Percentiles rank a stretch among this genome's conserved stretches.
Evolutionary conservation across 2,113 vertebrate genomes (phyloP).

Genomic region (Halichoeres trimaculatus): DNA sequence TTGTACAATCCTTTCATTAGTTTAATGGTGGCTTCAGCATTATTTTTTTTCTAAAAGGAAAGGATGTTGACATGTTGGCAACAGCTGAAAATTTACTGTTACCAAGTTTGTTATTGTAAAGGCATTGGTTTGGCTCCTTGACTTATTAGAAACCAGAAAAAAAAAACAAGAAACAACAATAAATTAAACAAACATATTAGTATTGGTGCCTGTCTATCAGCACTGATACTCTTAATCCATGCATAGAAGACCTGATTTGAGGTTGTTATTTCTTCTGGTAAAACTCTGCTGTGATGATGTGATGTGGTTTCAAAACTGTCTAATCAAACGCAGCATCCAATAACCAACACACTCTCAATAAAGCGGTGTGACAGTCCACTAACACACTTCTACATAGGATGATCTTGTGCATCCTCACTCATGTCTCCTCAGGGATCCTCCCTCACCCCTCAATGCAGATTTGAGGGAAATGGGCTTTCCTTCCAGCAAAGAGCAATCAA

Average conservation of each 20-base stretch:
- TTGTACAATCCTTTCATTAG: too few relatives aligned
- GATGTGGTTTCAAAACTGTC: background rate
- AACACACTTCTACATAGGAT: background rate
- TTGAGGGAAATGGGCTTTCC: background rate
- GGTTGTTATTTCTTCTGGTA: background rate
- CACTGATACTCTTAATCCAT: background rate
- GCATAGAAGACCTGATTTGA: background rate
- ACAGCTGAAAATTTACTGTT: too few relatives aligned
- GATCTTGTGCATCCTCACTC: background rate
- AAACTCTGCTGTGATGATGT: background rate
- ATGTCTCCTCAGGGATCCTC: background rate
- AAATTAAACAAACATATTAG: too few relatives aligned
- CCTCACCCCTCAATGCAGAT: background rate
- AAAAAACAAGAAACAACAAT: too few relatives aligned
- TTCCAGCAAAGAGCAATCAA: background rate
- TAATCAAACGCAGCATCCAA: background rate
- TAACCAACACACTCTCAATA: conserved; percentile 1
- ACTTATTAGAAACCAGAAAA: too few relatives aligned
- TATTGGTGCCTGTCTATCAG: too few relatives aligned
- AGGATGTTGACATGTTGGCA: too few relatives aligned
- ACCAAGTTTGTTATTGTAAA: too few relatives aligned
- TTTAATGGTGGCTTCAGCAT: too few relatives aligned
- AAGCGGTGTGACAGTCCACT: too few relatives aligned
- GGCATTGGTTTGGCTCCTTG: too few relatives aligned
- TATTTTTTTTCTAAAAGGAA: too few relatives aligned